Percentiles rank a stretch among this genome's conserved stretches.
These are phyloP conservation scores for Myotis lucifugus DNA, from an alignment of 2,113 vertebrate species.

Conservation along the genomic window DNA sequence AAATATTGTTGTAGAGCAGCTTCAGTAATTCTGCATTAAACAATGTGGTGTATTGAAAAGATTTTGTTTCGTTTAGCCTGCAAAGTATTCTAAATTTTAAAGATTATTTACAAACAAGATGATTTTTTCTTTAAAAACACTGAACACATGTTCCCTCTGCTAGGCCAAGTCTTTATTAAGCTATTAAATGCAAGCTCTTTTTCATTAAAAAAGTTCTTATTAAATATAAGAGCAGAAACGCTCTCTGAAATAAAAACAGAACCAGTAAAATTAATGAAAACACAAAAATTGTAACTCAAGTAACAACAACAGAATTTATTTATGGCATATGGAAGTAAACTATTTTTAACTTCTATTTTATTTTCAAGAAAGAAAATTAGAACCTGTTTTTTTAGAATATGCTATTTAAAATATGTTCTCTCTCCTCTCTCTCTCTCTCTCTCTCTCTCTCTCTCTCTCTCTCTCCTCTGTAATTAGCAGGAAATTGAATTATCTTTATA, in stretches of 20 bases:
- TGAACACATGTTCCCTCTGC: slow-evolving; percentile 13
- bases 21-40: not conserved
- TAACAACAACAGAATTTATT: not conserved
- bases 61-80: not conserved
- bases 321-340: not conserved
- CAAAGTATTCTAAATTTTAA: slow-evolving; percentile 13
- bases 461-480: not conserved
- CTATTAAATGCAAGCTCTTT: slow-evolving; percentile 31
- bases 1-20: too few species aligned
- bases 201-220: not conserved
- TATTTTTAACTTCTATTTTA: not conserved
- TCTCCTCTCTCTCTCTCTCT: not conserved
- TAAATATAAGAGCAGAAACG: slow-evolving; percentile 7
- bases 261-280: slow-evolving; percentile 36
- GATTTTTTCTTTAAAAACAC: slow-evolving; percentile 34
- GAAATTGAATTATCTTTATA: not conserved
- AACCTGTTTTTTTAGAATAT: not conserved
- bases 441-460: not conserved
- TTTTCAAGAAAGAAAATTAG: not conserved
- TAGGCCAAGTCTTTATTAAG: slow-evolving; percentile 28
- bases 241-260: not conserved
- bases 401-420: not conserved
- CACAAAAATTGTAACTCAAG: not conserved
- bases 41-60: not conserved
- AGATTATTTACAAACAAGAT: not conserved